Evolutionary conservation across 1,140 invertebrate species (phyloP).

Genomic region (Calliphora vicina): DNA sequence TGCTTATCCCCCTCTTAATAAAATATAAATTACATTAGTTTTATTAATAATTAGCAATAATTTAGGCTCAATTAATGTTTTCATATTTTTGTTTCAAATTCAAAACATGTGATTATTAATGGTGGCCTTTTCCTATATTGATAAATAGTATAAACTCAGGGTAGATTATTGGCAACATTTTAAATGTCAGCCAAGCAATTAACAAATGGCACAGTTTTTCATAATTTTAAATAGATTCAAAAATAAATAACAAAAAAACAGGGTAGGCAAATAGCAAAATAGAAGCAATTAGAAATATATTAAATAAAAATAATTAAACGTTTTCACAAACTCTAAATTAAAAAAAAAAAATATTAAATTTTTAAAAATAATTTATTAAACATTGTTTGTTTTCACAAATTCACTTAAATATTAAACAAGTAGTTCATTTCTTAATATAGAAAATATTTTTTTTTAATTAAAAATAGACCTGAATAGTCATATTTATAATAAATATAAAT

Average conservation of each 20-base stretch:
- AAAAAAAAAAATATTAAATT: too few relatives aligned
- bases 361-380: too few relatives aligned
- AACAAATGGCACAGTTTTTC: slow-evolving; percentile 15
- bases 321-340: too few relatives aligned
- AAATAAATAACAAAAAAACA: background rate
- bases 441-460: too few relatives aligned
- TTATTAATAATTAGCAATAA: background rate
- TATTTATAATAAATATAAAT: too few relatives aligned
- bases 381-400: too few relatives aligned
- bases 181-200: slow-evolving; percentile 22
- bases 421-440: too few relatives aligned
- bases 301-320: too few relatives aligned
- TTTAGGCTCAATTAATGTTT: background rate
- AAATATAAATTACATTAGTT: background rate
- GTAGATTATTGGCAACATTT: background rate
- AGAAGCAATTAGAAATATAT: too few relatives aligned
- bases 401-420: too few relatives aligned
- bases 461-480: too few relatives aligned
- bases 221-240: background rate
- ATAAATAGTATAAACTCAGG: background rate
- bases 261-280: background rate
- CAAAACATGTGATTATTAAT: background rate
- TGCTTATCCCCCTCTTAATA: background rate
- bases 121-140: background rate
- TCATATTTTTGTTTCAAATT: background rate